Percentiles rank a stretch among this genome's conserved stretches.
These are phyloP conservation scores for Microtus ochrogaster DNA, from an alignment of 2,113 vertebrate species.

Conservation along the genomic window DNA sequence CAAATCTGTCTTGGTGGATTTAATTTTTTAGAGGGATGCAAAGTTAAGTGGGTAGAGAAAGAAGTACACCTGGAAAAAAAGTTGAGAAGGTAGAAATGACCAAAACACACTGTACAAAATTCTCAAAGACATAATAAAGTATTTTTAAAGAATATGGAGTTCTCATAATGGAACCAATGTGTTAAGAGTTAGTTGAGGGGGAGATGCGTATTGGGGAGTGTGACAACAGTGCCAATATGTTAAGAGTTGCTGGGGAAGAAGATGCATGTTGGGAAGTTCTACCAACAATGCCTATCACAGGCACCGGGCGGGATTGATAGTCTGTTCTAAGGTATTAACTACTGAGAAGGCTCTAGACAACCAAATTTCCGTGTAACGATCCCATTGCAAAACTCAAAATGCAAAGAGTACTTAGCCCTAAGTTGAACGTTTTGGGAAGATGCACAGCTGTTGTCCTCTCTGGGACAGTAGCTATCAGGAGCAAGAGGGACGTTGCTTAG, in stretches of 20 bases:
- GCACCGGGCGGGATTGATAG: neutral
- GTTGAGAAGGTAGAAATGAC: neutral
- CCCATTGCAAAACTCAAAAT: neutral
- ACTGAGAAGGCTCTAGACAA: neutral
- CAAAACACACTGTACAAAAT: neutral
- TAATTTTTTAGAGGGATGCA: neutral
- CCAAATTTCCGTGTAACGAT: neutral
- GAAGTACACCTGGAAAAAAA: neutral
- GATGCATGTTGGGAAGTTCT: neutral
- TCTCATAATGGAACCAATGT: neutral
- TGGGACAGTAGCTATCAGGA: too few relatives aligned
- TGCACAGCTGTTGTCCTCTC: neutral
- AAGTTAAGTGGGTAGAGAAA: neutral
- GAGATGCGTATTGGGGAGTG: neutral
- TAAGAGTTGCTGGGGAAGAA: neutral
- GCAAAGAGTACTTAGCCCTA: neutral
- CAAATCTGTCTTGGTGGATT: neutral
- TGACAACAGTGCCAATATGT: too few relatives aligned
- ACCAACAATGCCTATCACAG: neutral
- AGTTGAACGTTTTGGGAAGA: neutral
- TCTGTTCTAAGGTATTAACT: neutral
- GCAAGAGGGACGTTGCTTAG: neutral
- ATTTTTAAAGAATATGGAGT: neutral
- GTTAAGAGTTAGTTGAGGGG: neutral
- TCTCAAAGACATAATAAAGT: neutral